A percentile compares a stretch with the other conserved stretches of the same genome.
These are phyloP conservation scores for Troides helena DNA, from an alignment of 2,888 invertebrate species.

Conservation along the genomic window DNA sequence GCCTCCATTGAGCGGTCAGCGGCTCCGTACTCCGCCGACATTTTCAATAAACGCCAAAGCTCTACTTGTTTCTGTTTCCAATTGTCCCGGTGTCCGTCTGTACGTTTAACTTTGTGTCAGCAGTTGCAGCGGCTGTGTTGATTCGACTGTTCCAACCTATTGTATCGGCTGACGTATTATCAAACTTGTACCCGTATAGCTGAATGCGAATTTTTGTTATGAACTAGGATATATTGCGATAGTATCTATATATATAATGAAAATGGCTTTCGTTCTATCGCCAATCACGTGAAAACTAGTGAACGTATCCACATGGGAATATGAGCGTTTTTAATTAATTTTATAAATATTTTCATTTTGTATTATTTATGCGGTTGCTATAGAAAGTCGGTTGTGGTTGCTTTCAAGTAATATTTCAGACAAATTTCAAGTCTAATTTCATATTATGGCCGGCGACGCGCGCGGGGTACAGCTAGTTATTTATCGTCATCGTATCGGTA, in stretches of 20 bases:
- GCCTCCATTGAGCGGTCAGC: neutral
- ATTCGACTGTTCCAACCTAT: neutral
- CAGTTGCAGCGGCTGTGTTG: neutral
- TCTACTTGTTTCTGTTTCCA: slow-evolving; percentile 33
- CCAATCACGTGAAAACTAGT: too few relatives aligned
- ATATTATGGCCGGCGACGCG: too few relatives aligned
- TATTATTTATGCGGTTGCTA: too few relatives aligned
- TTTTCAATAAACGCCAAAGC: slow-evolving; percentile 41
- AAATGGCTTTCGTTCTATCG: too few relatives aligned
- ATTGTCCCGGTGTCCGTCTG: slow-evolving; percentile 26
- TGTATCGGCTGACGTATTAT: neutral
- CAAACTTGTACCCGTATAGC: neutral
- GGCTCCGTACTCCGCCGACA: slow-evolving; percentile 14
- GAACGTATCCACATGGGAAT: too few relatives aligned
- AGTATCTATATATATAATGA: neutral
- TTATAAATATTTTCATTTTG: too few relatives aligned
- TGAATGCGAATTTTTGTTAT: neutral
- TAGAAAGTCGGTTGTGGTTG: too few relatives aligned
- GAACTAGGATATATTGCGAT: neutral
- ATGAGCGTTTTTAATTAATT: too few relatives aligned
- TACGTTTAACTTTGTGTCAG: slow-evolving; percentile 16
- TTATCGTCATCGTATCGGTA: too few relatives aligned
- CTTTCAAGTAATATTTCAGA: too few relatives aligned
- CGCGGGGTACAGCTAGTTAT: too few relatives aligned
- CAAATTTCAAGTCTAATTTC: too few relatives aligned